These are phyloP conservation scores for Ladona fulva DNA, from an alignment of 1,140 invertebrate genomes.

Conservation along the genomic window DNA sequence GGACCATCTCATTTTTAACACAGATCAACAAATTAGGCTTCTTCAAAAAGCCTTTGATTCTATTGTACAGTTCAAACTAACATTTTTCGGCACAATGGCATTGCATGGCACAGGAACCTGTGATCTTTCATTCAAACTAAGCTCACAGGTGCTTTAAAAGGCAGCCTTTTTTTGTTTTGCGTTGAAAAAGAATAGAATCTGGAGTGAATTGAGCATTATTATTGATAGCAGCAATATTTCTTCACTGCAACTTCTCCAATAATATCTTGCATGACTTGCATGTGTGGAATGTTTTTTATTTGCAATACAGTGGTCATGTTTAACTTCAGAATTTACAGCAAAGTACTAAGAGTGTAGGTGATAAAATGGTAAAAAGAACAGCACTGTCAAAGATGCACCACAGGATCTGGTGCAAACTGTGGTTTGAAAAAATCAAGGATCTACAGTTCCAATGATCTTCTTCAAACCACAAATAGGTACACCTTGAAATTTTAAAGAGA, in stretches of 20 bases:
- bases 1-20: not conserved
- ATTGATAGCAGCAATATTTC: no score
- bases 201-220: not conserved
- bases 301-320: not conserved
- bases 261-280: not conserved
- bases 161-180: not conserved
- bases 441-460: no score
- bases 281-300: not conserved
- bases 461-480: no score
- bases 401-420: not conserved
- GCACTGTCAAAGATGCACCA: not conserved
- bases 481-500: not conserved
- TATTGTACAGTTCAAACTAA: not conserved
- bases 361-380: not conserved
- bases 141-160: not conserved
- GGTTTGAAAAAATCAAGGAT: no score
- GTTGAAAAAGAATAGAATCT: not conserved
- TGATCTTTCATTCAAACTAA: not conserved
- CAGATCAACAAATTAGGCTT: not conserved
- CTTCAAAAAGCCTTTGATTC: not conserved
- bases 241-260: no score
- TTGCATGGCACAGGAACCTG: not conserved
- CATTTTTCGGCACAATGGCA: not conserved
- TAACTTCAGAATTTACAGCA: not conserved
- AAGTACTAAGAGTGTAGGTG: not conserved